Conservation (phyloP, 2,888 invertebrate genomes). For the Drosophila longiperda region DNA sequence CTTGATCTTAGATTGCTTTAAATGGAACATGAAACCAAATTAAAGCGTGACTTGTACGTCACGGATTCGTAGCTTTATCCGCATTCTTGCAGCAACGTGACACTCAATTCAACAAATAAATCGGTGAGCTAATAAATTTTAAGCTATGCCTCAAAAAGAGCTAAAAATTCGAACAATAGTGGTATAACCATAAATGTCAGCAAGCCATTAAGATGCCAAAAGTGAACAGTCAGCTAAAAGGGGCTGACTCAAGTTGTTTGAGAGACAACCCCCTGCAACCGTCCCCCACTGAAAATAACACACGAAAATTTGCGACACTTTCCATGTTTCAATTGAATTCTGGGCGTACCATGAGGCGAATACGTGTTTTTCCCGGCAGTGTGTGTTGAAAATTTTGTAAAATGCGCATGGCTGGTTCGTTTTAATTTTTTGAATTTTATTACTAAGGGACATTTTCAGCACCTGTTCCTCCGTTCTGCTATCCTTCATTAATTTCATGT, state of each 20-base stretch:
- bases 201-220: conserved; percentile 47
- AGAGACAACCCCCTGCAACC: neutral
- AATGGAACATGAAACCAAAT: neutral
- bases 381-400: conserved; percentile 28
- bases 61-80: conserved; percentile 20
- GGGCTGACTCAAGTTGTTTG: conserved; percentile 3
- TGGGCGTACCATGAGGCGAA: conserved; percentile 39
- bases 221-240: conserved; percentile 31
- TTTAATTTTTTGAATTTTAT: conserved; percentile 47
- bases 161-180: conserved; percentile 15
- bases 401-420: conserved; percentile 20
- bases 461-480: conserved; percentile 42
- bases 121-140: conserved; percentile 68
- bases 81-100: conserved; percentile 16
- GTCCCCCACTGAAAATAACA: neutral
- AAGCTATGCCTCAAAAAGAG: conserved; percentile 15
- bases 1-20: conserved; percentile 3
- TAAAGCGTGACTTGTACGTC: neutral
- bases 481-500: conserved; percentile 50
- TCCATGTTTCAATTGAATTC: conserved; percentile 39
- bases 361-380: conserved; percentile 45
- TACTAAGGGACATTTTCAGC: conserved; percentile 51
- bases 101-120: conserved; percentile 69
- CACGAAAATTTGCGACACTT: conserved; percentile 13
- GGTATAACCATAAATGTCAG: conserved; percentile 57